Conservation (phyloP, 2,888 invertebrate genomes). For the Tinea trinotella region DNA sequence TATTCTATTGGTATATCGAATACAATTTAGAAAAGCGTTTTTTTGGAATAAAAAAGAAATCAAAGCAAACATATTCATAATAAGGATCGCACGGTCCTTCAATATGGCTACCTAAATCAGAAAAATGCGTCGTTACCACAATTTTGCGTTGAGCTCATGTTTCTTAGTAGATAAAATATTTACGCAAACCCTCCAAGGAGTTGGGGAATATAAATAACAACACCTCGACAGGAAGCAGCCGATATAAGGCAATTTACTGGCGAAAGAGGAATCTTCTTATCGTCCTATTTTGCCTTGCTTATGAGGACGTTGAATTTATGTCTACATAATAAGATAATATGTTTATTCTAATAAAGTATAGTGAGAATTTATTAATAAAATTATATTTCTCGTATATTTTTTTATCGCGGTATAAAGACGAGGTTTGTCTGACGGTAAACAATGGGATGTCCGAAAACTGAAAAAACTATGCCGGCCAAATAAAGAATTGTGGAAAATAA, state of each 20-base stretch:
- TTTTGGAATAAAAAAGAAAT: too few species aligned
- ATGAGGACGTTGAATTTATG: slow-evolving; percentile 23
- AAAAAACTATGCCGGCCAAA: too few species aligned
- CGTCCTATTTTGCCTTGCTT: slow-evolving; percentile 24
- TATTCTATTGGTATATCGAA: too few species aligned
- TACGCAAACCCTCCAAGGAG: slow-evolving; percentile 10
- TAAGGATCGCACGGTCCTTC: neutral
- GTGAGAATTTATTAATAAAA: neutral
- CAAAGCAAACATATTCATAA: too few species aligned
- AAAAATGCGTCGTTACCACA: slow-evolving; percentile 5
- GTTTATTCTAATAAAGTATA: neutral
- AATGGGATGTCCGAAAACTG: too few species aligned
- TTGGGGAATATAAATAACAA: slow-evolving; percentile 16
- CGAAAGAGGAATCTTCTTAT: slow-evolving; percentile 22
- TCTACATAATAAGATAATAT: slow-evolving; percentile 2
- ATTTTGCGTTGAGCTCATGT: slow-evolving; percentile 1
- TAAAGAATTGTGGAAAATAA: too few species aligned
- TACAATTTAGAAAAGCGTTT: too few species aligned
- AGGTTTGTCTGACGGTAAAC: too few species aligned
- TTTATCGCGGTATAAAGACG: too few species aligned
- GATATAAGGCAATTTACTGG: slow-evolving; percentile 25
- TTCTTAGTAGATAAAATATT: slow-evolving; percentile 8
- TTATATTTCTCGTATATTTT: too few species aligned
- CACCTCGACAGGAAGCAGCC: slow-evolving; percentile 24
- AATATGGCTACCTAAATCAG: neutral